Conservation (phyloP, 1,140 invertebrate genomes). For the Cydia splendana region DNA sequence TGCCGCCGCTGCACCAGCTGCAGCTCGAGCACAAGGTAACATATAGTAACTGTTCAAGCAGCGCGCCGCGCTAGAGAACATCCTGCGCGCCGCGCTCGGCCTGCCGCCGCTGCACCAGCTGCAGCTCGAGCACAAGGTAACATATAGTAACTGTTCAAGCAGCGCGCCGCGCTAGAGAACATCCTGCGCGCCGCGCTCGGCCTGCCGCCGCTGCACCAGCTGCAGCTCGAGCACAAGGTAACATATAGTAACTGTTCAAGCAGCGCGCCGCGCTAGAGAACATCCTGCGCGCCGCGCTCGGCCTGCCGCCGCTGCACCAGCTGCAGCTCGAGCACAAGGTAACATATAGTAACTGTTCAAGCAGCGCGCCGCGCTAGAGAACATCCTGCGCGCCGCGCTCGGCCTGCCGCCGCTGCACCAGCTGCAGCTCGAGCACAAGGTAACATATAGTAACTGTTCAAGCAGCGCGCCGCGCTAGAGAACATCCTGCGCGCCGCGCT, state of each 20-base stretch:
- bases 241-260: slow-evolving; percentile 55
- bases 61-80: not conserved
- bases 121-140: not conserved
- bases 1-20: not conserved
- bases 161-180: no score
- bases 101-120: not conserved
- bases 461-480: not conserved
- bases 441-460: slow-evolving; percentile 78
- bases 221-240: slow-evolving; percentile 88
- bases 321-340: slow-evolving; percentile 89
- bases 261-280: slow-evolving; percentile 95
- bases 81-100: not conserved
- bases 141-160: slow-evolving; percentile 81
- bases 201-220: slow-evolving; percentile 85
- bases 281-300: slow-evolving; percentile 88
- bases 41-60: slow-evolving; percentile 61
- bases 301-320: slow-evolving; percentile 87
- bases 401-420: slow-evolving; percentile 87
- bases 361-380: slow-evolving; percentile 93
- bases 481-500: not conserved
- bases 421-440: slow-evolving; percentile 92
- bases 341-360: slow-evolving; percentile 55
- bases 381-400: slow-evolving; percentile 90
- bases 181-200: no score
- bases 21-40: slow-evolving; percentile 1